Percentiles rank a stretch among this genome's conserved stretches.
These are phyloP conservation scores for Phenganax marumi DNA, from an alignment of 92 coral and sea anemone species.

Conservation along the genomic window DNA sequence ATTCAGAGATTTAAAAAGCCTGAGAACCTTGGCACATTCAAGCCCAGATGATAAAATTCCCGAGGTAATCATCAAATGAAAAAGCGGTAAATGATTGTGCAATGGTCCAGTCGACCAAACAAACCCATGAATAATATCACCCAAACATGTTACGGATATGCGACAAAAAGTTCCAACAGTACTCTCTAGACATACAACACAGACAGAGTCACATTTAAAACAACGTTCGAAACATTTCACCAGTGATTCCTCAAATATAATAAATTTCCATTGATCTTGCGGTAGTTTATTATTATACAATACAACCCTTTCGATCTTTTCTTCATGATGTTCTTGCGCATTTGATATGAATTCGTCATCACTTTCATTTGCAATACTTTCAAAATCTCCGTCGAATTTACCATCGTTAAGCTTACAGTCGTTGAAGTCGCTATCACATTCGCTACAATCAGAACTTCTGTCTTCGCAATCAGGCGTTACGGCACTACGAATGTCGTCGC, in stretches of 20 bases:
- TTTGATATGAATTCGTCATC: neutral
- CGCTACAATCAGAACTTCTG: neutral
- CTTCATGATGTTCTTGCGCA: neutral
- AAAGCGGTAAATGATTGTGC: neutral
- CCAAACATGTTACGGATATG: conserved; percentile 10
- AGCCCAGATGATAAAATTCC: conserved; percentile 13
- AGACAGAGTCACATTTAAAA: conserved; percentile 12
- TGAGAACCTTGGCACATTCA: conserved; percentile 20
- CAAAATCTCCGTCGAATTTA: neutral
- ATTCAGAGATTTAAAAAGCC: neutral
- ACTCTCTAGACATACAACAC: neutral
- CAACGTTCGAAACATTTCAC: conserved; percentile 23
- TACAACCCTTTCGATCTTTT: neutral
- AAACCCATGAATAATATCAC: neutral
- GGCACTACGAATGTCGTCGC: neutral
- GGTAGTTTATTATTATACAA: neutral
- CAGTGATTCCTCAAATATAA: conserved; percentile 4
- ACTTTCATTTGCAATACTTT: neutral
- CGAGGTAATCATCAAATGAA: conserved; percentile 3
- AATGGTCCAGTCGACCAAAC: conserved; percentile 4
- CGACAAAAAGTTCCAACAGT: conserved; percentile 11
- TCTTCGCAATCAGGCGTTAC: neutral
- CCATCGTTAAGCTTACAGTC: neutral
- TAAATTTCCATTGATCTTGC: neutral
- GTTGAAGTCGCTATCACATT: neutral